A percentile compares a stretch with the other conserved stretches of the same genome.
phyloP scores from a whole-genome alignment of 1,140 invertebrate species.

The Hylyphantes graminicola region DNA sequence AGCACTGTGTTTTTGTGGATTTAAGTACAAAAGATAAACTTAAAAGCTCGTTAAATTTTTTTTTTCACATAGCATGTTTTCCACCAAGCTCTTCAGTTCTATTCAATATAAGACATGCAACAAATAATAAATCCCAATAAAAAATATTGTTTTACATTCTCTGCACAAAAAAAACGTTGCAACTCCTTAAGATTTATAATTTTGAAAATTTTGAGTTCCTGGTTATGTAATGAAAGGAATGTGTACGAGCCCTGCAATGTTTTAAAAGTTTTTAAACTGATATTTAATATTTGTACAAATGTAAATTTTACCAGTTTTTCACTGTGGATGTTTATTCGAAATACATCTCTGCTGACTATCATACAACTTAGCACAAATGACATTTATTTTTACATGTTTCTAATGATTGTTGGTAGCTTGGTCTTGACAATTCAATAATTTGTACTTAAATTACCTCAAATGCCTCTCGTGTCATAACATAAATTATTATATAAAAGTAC shows the following conservation, averaged over 20 bases:
- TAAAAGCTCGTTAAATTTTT: no score
- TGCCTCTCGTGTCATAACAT: neutral
- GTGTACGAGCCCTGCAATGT: conserved; percentile 6
- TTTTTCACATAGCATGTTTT: no score
- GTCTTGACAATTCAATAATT: neutral
- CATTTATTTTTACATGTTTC: conserved; percentile 45
- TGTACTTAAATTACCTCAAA: conserved; percentile 31
- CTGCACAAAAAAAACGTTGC: no score
- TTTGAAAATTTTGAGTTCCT: conserved; percentile 7
- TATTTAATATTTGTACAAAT: conserved; percentile 52
- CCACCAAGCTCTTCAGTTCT: no score
- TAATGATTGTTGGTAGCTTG: conserved; percentile 7
- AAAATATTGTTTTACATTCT: no score
- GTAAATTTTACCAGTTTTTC: conserved; percentile 49
- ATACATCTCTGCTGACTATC: conserved; percentile 29
- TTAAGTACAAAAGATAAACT: no score
- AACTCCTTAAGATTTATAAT: no score
- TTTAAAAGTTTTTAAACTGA: conserved; percentile 29
- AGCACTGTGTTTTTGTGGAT: no score
- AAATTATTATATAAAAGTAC: no score
- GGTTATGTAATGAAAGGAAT: conserved; percentile 36
- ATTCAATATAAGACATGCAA: no score
- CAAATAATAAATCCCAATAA: no score
- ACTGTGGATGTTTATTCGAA: conserved; percentile 9
- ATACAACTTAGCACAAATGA: conserved; percentile 38